Evolutionary conservation across 2,888 invertebrate species (phyloP), one percentile per base, ranked within the genome.

Genomic region (Kryphioiulus occultus): DNA sequence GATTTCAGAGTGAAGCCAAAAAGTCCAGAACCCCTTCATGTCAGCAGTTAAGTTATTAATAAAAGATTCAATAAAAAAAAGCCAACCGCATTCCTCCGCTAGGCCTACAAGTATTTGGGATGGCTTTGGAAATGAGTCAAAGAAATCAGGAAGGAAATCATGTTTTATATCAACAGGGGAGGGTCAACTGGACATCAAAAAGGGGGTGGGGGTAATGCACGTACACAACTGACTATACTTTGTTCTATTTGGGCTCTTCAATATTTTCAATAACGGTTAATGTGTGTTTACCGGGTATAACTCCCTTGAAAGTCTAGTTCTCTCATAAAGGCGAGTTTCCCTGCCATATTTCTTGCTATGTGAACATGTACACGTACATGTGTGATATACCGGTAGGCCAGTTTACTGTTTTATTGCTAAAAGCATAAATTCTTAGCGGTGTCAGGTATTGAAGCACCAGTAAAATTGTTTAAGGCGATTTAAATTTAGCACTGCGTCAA

Each of bases 31-130:
- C 22, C 68, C 17, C 68, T 26, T 68, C 22, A 68, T 68, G 22
- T 26, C 68, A 68, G 68, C 22, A 68, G 68, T 68, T 68, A 68
- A 26, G 68, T 26, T 68, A 68, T 68, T 68, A 68, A 68, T 68
- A 68, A 26, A 68, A 19, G 2, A 68, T 68, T 9, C 22, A 10
- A 68, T 68, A 68, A 68, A 68, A 22, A 22, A 68, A n/a, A n/a
- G 1, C 44, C 9, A 44, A 26, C 68, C 22, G 26, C 68, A 68
- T 68, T 68, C 68, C 68, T n/a, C 19, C n/a, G n/a, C 53, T n/a
- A 59, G 19, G 53, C 19, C 7, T 59, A 44, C 4, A 44, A 17
- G 53, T 59, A 59, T 17, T 47, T 12, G 53, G 0, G 53, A 68
- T 68, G 22, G 26, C 26, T 26, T 22, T 68, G 22, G 5, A 68